Evolutionary conservation across 1,140 invertebrate species (phyloP), one percentile per base, ranked within the genome.

Genomic region (Sminthurinus signatus): DNA sequence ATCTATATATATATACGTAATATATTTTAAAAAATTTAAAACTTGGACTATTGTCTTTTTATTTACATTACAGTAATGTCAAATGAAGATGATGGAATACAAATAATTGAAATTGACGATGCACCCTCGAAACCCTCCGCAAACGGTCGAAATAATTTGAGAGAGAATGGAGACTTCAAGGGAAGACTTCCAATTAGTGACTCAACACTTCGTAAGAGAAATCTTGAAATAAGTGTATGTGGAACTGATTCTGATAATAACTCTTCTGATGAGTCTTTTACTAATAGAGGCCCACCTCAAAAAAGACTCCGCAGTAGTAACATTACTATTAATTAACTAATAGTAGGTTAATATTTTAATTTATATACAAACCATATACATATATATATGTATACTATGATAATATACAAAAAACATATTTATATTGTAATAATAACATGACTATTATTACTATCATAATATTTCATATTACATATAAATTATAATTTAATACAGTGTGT

Each of bases 71-170:
- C 54, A 56, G 54, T 56, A 31, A 3, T 42, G 54, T 17, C 28
- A 8, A 66, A 69, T 46, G 70, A 68, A 2, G 70, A 72, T 44
- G 70, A 69, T 17, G 70, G 70, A 29, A 69, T 72, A 43, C 64
- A 72, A 64, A 72, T 72, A 58, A 72, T 72, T 44, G 70, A 72
- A 59, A 72, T 72, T 36, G 70, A 72, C 28, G 70, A 72, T 36
- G 39, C 70, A 36, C 69, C 69, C 15, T 32, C 58, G 12, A 65
- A 64, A 59, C 21, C 46, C 21, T 61, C 51, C 14, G 27, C 39
- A 8, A 67, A 67, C 44, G 67, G 67, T 14, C 44, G 67, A 23
- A 36, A 36, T 36, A 71, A 44, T 29, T 19, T 19, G 14, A 65
- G 54, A 50, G 64, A 68, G 50, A 71, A 71, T 51, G 70, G 70